A percentile compares a stretch with the other conserved stretches of the same genome.
These are phyloP conservation scores for Pseudolaguvia tuberculata DNA, from an alignment of 2,113 vertebrate genomes.

Conservation along the genomic window DNA sequence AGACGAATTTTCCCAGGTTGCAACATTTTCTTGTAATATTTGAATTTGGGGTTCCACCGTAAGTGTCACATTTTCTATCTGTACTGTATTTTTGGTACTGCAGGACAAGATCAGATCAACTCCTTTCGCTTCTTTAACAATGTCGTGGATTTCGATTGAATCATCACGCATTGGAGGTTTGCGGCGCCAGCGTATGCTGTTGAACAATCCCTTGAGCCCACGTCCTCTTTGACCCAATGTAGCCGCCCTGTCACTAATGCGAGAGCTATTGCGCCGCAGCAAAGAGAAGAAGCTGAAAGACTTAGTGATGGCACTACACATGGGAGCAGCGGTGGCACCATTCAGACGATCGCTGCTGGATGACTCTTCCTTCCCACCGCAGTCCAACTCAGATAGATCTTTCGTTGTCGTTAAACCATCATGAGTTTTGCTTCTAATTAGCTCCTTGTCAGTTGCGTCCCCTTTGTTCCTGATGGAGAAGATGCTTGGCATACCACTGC, in stretches of 20 bases:
- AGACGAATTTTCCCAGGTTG: constrained; percentile 45
- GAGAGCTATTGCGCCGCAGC: constrained; percentile 76
- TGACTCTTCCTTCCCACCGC: constrained; percentile 70
- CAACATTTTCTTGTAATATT: constrained; percentile 61
- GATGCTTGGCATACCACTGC: constrained; percentile 84
- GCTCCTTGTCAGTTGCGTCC: constrained; percentile 69
- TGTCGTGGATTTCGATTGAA: constrained; percentile 59
- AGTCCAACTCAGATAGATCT: constrained; percentile 62
- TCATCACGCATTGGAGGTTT: constrained; percentile 69
- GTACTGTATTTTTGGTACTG: constrained; percentile 69
- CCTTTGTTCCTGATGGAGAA: constrained; percentile 91
- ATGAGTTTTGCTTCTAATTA: constrained; percentile 86
- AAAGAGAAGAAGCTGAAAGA: constrained; percentile 91
- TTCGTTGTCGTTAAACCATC: constrained; percentile 79
- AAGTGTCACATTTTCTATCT: constrained; percentile 69
- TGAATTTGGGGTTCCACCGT: constrained; percentile 67
- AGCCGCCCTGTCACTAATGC: constrained; percentile 66
- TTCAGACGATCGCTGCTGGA: constrained; percentile 62
- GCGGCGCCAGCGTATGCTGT: constrained; percentile 86
- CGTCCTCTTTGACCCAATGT: constrained; percentile 77
- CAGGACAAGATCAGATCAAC: constrained; percentile 61
- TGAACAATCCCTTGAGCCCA: constrained; percentile 83
- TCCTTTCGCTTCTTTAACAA: constrained; percentile 60
- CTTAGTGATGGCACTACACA: constrained; percentile 79
- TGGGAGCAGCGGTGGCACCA: constrained; percentile 50